phyloP scores from a whole-genome alignment of 2,888 invertebrate species.

The Apeira syringaria region DNA sequence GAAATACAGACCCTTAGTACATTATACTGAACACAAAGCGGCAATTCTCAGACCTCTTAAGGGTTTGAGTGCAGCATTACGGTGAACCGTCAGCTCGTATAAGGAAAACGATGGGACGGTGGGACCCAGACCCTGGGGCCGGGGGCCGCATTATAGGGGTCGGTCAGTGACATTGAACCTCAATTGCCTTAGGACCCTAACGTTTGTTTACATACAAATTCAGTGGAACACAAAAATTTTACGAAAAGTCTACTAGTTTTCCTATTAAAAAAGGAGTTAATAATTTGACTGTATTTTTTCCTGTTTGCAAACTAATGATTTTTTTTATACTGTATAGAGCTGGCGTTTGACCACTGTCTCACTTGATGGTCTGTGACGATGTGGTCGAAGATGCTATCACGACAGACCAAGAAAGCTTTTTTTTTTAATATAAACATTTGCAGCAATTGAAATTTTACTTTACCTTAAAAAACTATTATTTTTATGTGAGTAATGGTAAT shows the following conservation, averaged over 20 bases:
- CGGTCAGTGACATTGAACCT: constrained; percentile 22
- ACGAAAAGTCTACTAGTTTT: background rate
- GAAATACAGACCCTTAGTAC: background rate
- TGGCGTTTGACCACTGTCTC: too few species aligned
- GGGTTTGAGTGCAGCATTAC: constrained; percentile 24
- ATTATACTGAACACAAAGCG: background rate
- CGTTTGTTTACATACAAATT: constrained; percentile 19
- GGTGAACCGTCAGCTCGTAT: constrained; percentile 44
- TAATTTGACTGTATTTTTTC: too few species aligned
- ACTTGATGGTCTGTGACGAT: too few species aligned
- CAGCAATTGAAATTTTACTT: too few species aligned
- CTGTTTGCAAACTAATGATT: too few species aligned
- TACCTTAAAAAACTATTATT: too few species aligned
- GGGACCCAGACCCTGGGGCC: constrained; percentile 27
- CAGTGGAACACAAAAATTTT: background rate
- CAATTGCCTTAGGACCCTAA: constrained; percentile 3
- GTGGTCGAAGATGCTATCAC: too few species aligned
- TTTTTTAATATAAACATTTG: too few species aligned
- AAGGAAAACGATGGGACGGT: constrained; percentile 46
- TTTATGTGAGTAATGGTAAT: too few species aligned
- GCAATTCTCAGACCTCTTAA: constrained; percentile 20
- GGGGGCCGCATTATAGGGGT: constrained; percentile 22
- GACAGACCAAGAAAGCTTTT: too few species aligned
- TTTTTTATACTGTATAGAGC: too few species aligned
- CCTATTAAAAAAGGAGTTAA: too few species aligned